Evolutionary conservation across 2,797 vertebrate genomes (phyloP).

Genomic region (Gymnothorax reevesii): DNA sequence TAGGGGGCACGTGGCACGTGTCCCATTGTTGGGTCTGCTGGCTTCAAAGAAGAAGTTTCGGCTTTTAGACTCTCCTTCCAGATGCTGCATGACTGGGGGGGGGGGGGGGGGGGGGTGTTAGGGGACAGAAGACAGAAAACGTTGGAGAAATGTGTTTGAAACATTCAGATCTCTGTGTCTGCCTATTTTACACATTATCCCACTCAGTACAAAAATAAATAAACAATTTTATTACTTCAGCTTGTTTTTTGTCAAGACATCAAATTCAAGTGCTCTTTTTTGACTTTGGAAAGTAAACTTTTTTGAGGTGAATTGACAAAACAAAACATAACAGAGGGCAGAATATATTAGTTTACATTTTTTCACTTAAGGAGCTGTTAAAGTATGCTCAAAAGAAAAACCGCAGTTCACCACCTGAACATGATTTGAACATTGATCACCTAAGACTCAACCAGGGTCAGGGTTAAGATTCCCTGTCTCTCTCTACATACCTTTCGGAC

Average conservation of each 20-base stretch:
- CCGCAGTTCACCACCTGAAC: not conserved
- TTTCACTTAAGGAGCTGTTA: not conserved
- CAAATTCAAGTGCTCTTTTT: too few species aligned
- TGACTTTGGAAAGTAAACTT: too few species aligned
- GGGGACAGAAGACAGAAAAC: slow-evolving; percentile 6
- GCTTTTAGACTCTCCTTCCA: slow-evolving; percentile 70
- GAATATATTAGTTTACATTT: not conserved
- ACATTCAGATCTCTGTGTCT: not conserved
- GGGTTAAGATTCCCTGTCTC: not conserved
- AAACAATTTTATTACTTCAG: too few species aligned
- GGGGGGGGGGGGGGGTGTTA: slow-evolving; percentile 43
- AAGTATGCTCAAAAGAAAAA: not conserved
- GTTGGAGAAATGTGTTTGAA: not conserved
- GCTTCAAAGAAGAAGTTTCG: slow-evolving; percentile 74
- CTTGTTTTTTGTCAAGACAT: too few species aligned
- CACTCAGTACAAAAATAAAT: too few species aligned
- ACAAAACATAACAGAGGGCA: too few species aligned
- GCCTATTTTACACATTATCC: too few species aligned
- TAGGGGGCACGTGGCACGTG: slow-evolving; percentile 64
- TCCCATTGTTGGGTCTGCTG: slow-evolving; percentile 78
- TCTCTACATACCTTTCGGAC: not conserved
- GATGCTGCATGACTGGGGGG: slow-evolving; percentile 77
- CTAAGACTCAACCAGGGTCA: not conserved
- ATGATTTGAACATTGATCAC: not conserved
- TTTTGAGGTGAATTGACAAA: too few species aligned